phyloP scores from a whole-genome alignment of 2,797 vertebrate genomes.

The Lepus oiostolus region DNA sequence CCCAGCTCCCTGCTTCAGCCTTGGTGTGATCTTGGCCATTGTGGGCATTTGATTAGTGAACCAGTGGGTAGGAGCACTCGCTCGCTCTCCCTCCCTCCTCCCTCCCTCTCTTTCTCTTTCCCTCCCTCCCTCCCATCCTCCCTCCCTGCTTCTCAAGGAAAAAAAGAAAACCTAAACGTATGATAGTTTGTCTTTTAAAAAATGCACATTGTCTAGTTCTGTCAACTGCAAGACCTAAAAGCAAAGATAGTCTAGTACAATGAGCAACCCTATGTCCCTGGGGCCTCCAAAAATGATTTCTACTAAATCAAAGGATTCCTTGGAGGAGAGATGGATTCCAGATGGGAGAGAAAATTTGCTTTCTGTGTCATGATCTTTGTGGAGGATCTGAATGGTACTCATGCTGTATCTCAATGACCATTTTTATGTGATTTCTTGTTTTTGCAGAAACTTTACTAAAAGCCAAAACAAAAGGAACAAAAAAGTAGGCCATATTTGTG shows the following conservation, averaged over 20 bases:
- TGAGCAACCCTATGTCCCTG: background rate
- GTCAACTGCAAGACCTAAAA: background rate
- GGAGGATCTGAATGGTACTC: background rate
- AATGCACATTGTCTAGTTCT: background rate
- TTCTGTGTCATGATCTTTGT: constrained; percentile 2
- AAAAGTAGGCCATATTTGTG: constrained; percentile 8
- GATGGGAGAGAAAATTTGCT: background rate
- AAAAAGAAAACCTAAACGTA: background rate
- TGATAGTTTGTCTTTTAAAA: background rate
- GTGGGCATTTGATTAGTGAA: too few species aligned
- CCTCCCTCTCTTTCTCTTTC: too few species aligned
- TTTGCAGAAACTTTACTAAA: constrained; percentile 30
- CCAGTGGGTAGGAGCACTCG: too few species aligned
- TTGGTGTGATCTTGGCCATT: too few species aligned
- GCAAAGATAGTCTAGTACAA: background rate
- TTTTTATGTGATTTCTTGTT: background rate
- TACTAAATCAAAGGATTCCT: background rate
- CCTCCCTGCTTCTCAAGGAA: too few species aligned
- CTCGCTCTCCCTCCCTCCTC: too few species aligned
- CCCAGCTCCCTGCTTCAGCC: too few species aligned
- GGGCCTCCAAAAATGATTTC: background rate
- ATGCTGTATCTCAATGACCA: background rate
- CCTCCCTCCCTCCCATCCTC: too few species aligned
- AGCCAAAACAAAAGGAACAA: constrained; percentile 52
- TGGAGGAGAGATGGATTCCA: background rate